Evolutionary conservation across 2,888 invertebrate species (phyloP).

Genomic region (Amphipoea oculea): DNA sequence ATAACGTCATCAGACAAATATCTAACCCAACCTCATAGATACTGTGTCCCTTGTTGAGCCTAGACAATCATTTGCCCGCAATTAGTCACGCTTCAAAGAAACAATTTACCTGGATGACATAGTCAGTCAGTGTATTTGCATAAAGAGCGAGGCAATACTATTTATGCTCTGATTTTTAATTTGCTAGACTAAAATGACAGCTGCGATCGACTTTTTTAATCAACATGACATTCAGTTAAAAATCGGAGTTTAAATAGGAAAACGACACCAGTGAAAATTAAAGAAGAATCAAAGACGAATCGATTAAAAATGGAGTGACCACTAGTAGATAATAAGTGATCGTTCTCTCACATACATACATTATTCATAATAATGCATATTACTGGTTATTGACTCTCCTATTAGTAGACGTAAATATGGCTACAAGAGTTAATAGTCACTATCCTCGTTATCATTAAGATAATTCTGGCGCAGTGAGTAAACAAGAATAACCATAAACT

Average conservation of each 20-base stretch:
- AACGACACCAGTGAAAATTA: not conserved
- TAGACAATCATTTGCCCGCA: constrained; percentile 17
- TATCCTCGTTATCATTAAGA: constrained; percentile 49
- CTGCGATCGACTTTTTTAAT: not conserved
- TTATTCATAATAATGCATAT: constrained; percentile 28
- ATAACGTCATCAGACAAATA: constrained; percentile 20
- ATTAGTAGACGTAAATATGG: constrained; percentile 36
- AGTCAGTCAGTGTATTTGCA: constrained; percentile 10
- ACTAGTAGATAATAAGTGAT: not conserved
- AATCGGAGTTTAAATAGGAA: not conserved
- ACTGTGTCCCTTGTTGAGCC: constrained; percentile 28
- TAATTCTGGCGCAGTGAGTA: constrained; percentile 37
- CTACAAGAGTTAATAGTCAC: constrained; percentile 37
- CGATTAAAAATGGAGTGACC: not conserved
- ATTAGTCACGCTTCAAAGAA: constrained; percentile 42
- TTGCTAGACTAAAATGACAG: not conserved
- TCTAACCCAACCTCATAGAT: not conserved
- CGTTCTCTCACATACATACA: constrained; percentile 1
- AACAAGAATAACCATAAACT: constrained; percentile 49
- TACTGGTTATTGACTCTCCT: constrained; percentile 30
- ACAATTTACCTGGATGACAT: constrained; percentile 15
- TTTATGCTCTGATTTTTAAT: not conserved
- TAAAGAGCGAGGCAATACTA: not conserved
- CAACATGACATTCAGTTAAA: not conserved
- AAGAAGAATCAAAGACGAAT: not conserved